phyloP scores from a whole-genome alignment of 2,797 vertebrate species.

The Anomalospiza imberbis region DNA sequence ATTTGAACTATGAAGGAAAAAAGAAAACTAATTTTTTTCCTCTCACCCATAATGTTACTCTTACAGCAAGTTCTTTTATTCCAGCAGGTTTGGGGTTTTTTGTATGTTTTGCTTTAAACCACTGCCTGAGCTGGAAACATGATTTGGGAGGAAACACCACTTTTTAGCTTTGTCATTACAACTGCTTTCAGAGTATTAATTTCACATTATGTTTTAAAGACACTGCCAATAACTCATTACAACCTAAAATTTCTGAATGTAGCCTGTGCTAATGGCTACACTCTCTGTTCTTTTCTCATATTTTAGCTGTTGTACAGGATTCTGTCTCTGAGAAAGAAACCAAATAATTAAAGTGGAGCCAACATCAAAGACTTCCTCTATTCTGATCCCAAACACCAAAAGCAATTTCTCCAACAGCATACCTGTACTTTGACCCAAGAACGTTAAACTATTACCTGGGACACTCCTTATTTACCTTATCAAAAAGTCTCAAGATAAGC shows the following conservation, averaged over 20 bases:
- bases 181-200: background rate
- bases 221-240: background rate
- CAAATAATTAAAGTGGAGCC: background rate
- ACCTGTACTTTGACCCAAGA: slow-evolving; percentile 59
- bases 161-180: background rate
- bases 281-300: background rate
- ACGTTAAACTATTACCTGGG: slow-evolving; percentile 41
- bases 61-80: background rate
- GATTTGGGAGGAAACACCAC: background rate
- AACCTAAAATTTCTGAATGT: background rate
- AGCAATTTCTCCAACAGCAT: slow-evolving; percentile 2
- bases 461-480: slow-evolving; percentile 50
- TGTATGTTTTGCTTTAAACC: background rate
- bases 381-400: background rate
- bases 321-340: background rate
- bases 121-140: background rate
- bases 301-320: background rate
- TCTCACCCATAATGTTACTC: background rate
- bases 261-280: background rate
- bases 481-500: slow-evolving; percentile 32
- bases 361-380: slow-evolving; percentile 48
- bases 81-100: background rate
- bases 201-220: background rate
- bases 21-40: background rate
- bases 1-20: background rate